These are phyloP conservation scores for Adineta ricciae DNA, from an alignment of 2,888 invertebrate genomes.

Conservation along the genomic window DNA sequence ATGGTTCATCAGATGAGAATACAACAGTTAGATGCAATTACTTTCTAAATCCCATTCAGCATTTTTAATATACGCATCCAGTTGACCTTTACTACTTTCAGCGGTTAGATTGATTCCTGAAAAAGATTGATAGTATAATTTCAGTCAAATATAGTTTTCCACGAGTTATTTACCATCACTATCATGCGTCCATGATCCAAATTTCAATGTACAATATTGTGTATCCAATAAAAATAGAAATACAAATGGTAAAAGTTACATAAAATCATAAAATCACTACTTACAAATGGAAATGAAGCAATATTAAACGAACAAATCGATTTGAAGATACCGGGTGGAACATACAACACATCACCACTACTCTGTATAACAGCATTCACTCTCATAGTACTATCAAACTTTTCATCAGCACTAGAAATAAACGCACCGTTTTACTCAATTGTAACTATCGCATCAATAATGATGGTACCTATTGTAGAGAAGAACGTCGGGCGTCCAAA, in stretches of 20 bases:
- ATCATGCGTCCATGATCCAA: conserved; percentile 22
- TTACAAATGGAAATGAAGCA: conserved; percentile 83
- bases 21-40: not conserved
- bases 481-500: conserved; percentile 30
- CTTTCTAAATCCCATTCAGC: conserved; percentile 29
- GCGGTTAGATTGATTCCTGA: conserved; percentile 24
- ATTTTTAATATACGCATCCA: conserved; percentile 31
- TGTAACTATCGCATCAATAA: not conserved
- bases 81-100: conserved; percentile 23
- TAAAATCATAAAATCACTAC: not conserved
- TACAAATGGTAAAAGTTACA: not conserved
- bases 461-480: conserved; percentile 1
- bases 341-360: conserved; percentile 86
- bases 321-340: conserved; percentile 96
- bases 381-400: conserved; percentile 94
- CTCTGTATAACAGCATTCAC: conserved; percentile 91
- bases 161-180: not conserved
- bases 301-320: conserved; percentile 97
- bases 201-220: conserved; percentile 32
- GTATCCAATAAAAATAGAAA: conserved; percentile 14
- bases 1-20: not conserved
- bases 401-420: conserved; percentile 69
- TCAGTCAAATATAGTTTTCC: not conserved
- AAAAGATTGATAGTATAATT: conserved; percentile 7
- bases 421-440: conserved; percentile 22